Evolutionary conservation across 1,140 invertebrate genomes (phyloP).

Genomic region (Drosophila pruinosa): DNA sequence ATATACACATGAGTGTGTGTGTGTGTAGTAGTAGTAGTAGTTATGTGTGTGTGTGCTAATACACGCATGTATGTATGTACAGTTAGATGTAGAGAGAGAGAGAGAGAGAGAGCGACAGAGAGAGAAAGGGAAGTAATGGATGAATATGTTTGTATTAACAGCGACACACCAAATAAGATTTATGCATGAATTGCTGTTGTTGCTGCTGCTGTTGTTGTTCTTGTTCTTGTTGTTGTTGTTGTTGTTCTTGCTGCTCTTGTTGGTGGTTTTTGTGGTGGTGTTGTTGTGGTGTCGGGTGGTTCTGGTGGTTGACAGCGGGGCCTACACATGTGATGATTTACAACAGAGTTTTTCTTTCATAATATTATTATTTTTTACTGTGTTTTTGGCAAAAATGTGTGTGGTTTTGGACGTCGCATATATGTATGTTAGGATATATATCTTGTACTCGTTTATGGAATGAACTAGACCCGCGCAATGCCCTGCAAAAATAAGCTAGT

Average conservation of each 20-base stretch:
- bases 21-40: not conserved
- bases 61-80: not conserved
- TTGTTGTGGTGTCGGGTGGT: conserved; percentile 13
- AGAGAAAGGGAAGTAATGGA: conserved; percentile 23
- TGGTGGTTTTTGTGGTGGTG: conserved; percentile 30
- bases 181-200: conserved; percentile 42
- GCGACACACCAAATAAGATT: conserved; percentile 45
- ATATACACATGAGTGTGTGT: conserved; percentile 23
- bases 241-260: conserved; percentile 23
- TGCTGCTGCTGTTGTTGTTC: conserved; percentile 1
- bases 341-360: conserved; percentile 39
- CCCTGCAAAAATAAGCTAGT: conserved; percentile 31
- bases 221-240: conserved; percentile 28
- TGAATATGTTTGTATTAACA: conserved; percentile 41
- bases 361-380: conserved; percentile 10
- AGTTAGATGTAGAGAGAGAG: not conserved
- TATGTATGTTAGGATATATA: too few species aligned
- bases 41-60: conserved; percentile 7
- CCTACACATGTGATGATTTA: conserved; percentile 57
- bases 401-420: too few species aligned
- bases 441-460: conserved; percentile 25
- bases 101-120: not conserved
- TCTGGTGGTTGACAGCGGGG: not conserved
- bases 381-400: not conserved
- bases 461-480: conserved; percentile 53